A percentile compares a stretch with the other conserved stretches of the same genome.
These are phyloP conservation scores for Halichoerus grypus DNA, from an alignment of 2,113 vertebrate species.

Conservation along the genomic window DNA sequence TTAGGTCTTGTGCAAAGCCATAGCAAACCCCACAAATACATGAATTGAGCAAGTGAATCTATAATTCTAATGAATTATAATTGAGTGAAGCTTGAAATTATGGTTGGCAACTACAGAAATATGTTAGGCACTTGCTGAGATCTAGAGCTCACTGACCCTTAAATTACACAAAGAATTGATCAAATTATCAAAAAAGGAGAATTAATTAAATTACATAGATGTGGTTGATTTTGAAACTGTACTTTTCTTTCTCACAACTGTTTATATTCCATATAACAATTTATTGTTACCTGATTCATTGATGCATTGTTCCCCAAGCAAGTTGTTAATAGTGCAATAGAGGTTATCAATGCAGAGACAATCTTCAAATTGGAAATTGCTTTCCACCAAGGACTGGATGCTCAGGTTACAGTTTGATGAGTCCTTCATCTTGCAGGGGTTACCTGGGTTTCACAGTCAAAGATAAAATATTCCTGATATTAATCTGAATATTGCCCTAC, in stretches of 20 bases:
- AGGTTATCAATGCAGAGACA: constrained; percentile 89
- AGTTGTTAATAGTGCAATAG: constrained; percentile 85
- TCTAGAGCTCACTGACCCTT: not conserved
- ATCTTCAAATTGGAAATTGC: constrained; percentile 86
- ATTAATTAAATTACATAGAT: not conserved
- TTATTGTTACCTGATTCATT: constrained; percentile 88
- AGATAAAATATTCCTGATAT: constrained; percentile 68
- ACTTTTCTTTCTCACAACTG: not conserved
- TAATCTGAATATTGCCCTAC: not conserved
- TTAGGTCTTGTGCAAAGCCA: not conserved
- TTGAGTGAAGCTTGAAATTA: not conserved
- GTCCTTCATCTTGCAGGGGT: constrained; percentile 89
- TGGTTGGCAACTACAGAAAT: not conserved
- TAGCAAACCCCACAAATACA: not conserved
- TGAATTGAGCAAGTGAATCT: not conserved
- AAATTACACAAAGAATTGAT: not conserved
- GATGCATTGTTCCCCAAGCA: constrained; percentile 87
- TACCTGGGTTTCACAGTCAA: constrained; percentile 87
- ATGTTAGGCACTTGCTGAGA: not conserved
- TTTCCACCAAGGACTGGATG: constrained; percentile 85
- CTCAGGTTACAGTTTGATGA: constrained; percentile 88
- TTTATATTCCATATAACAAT: not conserved
- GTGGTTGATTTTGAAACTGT: not conserved
- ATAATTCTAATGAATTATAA: not conserved
- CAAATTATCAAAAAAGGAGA: not conserved